Conservation (phyloP, 2,113 vertebrate species). For the Prunella fulvescens region DNA sequence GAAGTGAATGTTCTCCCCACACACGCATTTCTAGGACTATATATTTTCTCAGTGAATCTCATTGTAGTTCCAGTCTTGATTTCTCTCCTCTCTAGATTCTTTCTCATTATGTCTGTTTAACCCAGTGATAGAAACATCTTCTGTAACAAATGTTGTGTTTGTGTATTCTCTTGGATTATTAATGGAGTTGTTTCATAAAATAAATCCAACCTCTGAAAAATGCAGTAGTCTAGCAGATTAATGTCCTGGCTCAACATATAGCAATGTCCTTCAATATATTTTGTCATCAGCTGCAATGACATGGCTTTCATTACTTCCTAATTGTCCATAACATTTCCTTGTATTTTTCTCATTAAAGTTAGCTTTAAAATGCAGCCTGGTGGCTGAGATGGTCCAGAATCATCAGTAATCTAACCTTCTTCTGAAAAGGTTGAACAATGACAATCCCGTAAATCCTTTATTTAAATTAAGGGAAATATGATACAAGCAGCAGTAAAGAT, state of each 20-base stretch:
- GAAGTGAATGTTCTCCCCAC: neutral
- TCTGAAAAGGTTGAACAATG: neutral
- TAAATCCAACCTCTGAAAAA: neutral
- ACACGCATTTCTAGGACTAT: neutral
- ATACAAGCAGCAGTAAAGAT: neutral
- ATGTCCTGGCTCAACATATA: neutral
- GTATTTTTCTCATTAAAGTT: slow-evolving; percentile 19
- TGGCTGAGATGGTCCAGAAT: neutral
- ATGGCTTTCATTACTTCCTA: slow-evolving; percentile 31
- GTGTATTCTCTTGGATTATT: neutral
- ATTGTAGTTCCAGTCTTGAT: neutral
- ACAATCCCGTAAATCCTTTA: neutral
- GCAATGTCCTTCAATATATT: neutral
- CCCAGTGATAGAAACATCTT: neutral
- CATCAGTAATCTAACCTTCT: neutral
- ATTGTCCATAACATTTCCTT: slow-evolving; percentile 5
- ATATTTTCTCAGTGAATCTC: neutral
- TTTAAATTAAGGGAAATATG: neutral
- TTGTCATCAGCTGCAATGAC: slow-evolving; percentile 16
- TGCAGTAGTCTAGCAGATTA: neutral
- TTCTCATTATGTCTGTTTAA: neutral
- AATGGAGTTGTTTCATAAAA: slow-evolving; percentile 4
- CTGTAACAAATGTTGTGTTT: neutral
- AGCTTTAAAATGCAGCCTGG: neutral
- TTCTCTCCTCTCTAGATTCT: neutral